Evolutionary conservation across 2,113 vertebrate genomes (phyloP).

Genomic region (Naja naja): DNA sequence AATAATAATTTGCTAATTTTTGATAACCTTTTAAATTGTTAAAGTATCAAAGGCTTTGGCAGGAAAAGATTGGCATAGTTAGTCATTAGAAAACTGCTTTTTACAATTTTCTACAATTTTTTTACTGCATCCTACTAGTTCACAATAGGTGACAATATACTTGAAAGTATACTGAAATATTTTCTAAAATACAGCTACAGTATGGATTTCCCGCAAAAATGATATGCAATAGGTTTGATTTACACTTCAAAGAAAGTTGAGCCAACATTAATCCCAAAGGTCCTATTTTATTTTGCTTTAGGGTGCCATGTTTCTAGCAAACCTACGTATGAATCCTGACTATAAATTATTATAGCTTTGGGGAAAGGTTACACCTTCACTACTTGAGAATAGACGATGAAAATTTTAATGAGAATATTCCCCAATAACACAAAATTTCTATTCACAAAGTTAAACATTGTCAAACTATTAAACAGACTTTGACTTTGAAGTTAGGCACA

Average conservation of each 20-base stretch:
- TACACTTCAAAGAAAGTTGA: neutral
- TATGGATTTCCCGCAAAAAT: neutral
- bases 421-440: neutral
- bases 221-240: neutral
- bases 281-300: neutral
- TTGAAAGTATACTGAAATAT: neutral
- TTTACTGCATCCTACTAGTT: neutral
- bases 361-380: neutral
- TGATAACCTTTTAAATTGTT: neutral
- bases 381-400: neutral
- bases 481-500: constrained; percentile 28
- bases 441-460: neutral
- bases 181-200: neutral
- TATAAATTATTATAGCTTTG: neutral
- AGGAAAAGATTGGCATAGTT: neutral
- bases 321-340: neutral
- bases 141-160: neutral
- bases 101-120: neutral
- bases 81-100: neutral
- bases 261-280: neutral
- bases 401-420: neutral
- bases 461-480: constrained; percentile 6
- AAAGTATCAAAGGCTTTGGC: neutral
- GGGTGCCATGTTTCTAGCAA: neutral
- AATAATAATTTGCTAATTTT: neutral